Conservation (phyloP, 2,888 invertebrate genomes). For the Limnephilus auricula region DNA sequence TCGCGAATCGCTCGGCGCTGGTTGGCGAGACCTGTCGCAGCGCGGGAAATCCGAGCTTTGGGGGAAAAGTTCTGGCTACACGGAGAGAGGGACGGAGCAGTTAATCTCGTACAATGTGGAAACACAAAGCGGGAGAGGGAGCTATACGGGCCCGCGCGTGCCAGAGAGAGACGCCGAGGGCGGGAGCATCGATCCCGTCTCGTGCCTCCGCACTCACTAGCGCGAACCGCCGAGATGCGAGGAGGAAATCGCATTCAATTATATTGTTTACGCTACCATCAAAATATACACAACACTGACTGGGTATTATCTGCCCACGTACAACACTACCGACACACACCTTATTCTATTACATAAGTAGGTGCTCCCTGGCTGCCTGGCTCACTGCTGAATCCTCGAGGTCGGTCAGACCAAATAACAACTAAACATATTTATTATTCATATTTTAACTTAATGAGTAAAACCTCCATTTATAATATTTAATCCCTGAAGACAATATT, state of each 20-base stretch:
- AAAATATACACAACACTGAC: constrained; percentile 5
- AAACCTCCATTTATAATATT: no score
- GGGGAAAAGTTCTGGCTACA: constrained; percentile 24
- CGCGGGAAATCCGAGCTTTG: constrained; percentile 46
- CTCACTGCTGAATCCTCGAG: background rate
- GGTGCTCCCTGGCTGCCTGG: background rate
- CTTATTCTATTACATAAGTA: background rate
- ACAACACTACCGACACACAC: background rate
- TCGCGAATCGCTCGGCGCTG: background rate
- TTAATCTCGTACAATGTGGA: constrained; percentile 13
- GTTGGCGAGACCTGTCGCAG: constrained; percentile 18
- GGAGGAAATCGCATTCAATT: constrained; percentile 46
- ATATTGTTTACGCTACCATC: constrained; percentile 45
- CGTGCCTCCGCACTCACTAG: constrained; percentile 68
- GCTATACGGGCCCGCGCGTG: background rate
- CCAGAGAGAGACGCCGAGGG: constrained; percentile 69
- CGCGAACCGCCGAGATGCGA: constrained; percentile 6
- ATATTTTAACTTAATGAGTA: no score
- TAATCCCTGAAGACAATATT: no score
- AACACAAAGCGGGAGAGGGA: constrained; percentile 5
- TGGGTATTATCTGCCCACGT: background rate
- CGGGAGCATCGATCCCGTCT: constrained; percentile 77
- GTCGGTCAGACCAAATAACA: background rate
- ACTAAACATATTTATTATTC: no score
- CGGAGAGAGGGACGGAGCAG: constrained; percentile 40